These are phyloP conservation scores for Amblyopsis rosae DNA, from an alignment of 2,113 vertebrate genomes.

Conservation along the genomic window DNA sequence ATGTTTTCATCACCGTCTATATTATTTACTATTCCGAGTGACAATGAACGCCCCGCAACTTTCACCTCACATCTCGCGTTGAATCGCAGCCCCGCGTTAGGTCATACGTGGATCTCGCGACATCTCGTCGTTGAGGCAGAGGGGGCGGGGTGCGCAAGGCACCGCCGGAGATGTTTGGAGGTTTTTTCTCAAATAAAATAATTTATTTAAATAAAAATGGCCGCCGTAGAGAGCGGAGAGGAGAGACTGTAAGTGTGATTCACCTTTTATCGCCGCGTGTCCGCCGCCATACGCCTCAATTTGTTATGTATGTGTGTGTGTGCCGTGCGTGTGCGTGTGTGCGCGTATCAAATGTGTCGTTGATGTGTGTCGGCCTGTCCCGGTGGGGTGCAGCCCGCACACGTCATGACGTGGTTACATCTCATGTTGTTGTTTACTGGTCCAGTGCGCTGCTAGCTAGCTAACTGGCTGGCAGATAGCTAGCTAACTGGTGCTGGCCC, in stretches of 20 bases:
- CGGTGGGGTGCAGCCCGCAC: constrained; percentile 71
- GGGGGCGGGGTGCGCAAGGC: constrained; percentile 73
- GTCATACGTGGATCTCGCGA: constrained; percentile 31
- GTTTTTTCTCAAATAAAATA: constrained; percentile 78
- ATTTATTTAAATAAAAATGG: constrained; percentile 88
- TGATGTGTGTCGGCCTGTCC: constrained; percentile 69
- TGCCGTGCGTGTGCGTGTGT: constrained; percentile 59
- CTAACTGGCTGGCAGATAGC: constrained; percentile 23
- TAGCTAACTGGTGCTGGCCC: constrained; percentile 17
- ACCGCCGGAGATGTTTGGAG: constrained; percentile 78
- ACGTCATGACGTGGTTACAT: constrained; percentile 70
- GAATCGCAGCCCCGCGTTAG: constrained; percentile 30
- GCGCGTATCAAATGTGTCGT: constrained; percentile 59
- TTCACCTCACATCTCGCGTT: constrained; percentile 62
- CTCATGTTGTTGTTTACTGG: background rate
- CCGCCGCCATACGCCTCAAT: constrained; percentile 33
- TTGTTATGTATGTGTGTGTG: constrained; percentile 29
- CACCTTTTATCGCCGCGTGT: constrained; percentile 52
- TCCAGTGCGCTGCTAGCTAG: constrained; percentile 7
- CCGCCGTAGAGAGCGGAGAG: constrained; percentile 83
- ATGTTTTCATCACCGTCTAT: no score
- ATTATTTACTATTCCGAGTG: no score
- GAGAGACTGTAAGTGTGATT: constrained; percentile 81
- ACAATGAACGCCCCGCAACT: no score
- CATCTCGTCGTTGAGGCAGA: constrained; percentile 59